Evolutionary conservation across 2,797 vertebrate species (phyloP).

Genomic region (Tokudaia muenninki): DNA sequence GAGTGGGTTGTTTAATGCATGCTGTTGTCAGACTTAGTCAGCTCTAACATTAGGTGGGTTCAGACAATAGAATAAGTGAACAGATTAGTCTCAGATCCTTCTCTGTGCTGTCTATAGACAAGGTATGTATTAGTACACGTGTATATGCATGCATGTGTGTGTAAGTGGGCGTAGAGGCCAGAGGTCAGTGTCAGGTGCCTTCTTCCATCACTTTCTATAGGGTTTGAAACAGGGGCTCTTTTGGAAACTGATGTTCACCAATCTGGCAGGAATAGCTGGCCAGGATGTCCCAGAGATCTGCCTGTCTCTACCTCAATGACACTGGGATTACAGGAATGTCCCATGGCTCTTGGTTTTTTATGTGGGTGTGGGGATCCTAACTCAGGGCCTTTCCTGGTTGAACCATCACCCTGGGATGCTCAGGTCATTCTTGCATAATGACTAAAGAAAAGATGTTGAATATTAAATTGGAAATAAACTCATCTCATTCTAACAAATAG

Average conservation of each 20-base stretch:
- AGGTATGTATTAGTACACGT: neutral
- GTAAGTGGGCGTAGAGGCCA: neutral
- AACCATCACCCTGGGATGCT: neutral
- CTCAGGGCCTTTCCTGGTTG: neutral
- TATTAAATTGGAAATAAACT: neutral
- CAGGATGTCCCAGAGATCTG: neutral
- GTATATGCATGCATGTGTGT: no score
- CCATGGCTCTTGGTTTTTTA: neutral
- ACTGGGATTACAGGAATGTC: neutral
- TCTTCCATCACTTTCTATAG: neutral
- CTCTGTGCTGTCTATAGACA: neutral
- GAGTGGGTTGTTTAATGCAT: neutral
- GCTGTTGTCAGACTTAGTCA: neutral
- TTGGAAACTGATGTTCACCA: neutral
- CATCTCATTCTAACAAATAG: neutral
- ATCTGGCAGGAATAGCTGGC: neutral
- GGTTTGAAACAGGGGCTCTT: neutral
- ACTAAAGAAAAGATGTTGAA: neutral
- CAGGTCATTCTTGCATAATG: neutral
- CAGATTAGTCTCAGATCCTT: neutral
- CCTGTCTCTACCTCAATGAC: neutral
- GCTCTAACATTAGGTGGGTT: neutral
- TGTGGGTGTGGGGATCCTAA: neutral
- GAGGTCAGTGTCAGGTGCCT: neutral
- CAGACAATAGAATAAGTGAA: neutral